These are phyloP conservation scores for Phoebastria nigripes DNA, from an alignment of 2,797 vertebrate species.

Conservation along the genomic window DNA sequence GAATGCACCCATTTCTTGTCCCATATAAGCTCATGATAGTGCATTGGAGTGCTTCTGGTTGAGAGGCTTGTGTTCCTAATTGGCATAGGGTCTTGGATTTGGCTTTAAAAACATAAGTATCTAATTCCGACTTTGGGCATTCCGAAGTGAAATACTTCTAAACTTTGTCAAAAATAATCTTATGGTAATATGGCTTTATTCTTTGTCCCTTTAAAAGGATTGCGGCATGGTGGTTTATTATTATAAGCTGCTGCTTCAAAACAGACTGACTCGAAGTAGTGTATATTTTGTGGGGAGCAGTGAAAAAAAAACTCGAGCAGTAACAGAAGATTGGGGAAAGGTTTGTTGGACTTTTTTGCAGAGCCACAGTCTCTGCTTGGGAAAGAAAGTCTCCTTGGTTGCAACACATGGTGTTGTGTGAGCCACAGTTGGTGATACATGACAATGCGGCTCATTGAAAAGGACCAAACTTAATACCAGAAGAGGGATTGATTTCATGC, in stretches of 20 bases:
- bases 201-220: constrained; percentile 18
- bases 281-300: neutral
- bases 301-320: neutral
- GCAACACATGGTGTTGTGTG: neutral
- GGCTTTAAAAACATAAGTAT: neutral
- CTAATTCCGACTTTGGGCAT: neutral
- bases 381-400: neutral
- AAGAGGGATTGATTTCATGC: neutral
- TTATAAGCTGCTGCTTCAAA: neutral
- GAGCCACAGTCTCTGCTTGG: neutral
- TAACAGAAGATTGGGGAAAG: neutral
- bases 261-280: neutral
- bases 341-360: neutral
- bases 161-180: neutral
- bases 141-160: neutral
- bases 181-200: neutral
- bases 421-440: neutral
- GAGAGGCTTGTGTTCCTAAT: neutral
- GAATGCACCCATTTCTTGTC: neutral
- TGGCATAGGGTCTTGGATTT: neutral
- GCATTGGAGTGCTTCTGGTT: neutral
- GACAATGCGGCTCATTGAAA: neutral
- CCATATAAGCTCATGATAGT: neutral
- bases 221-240: neutral
- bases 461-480: neutral